Evolutionary conservation across 2,113 vertebrate genomes (phyloP), one percentile per base, ranked within the genome.

Genomic region (Tinamus guttatus): DNA sequence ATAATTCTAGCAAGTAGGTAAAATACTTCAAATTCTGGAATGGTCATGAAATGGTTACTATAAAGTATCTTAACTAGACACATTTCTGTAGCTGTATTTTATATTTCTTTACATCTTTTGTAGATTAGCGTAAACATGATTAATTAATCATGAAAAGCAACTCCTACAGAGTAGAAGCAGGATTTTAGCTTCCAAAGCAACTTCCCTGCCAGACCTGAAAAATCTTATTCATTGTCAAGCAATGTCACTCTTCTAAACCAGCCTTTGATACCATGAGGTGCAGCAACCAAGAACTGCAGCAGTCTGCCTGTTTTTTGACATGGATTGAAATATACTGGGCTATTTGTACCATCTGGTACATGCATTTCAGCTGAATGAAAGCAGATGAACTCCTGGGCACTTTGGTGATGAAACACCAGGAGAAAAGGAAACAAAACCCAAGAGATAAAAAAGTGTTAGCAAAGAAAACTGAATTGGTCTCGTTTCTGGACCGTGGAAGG

Each of bases 321-420:
- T 85, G 93, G 94, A 97, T 88, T 93, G 94, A 97, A 96, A 87
- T 95, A 96, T 91, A 95, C 81, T 94, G 95, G 80, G 82, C 94
- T 96, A 97, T 90, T 97, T 95, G 90, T 84, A 95, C 87, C 95
- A 97, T 96, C 94, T 97, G 94, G 93, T 97, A 96, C 93, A 96
- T 95, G 80, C 90, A 93, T 89, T 94, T 97, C 95, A 94, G 94
- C 94, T 96, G 96, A 90, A 93, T 85, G 75, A 96, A 92, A 95
- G 80, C 68, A 93, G 81, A 97, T 85, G 88, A 94, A 96, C 89
- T 95, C 87, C 90, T 95, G 91, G 94, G 89, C 85, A 94, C 91
- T 93, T 89, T 78, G 92, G 88, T 97, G 93, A 95, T 92, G 94
- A 97, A 97, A 96, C 85, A 94, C 83, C 83, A 93, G 84, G 91